Base-by-base conservation (phyloP, 2,113 vertebrate species). In the Grus americana region DNA sequence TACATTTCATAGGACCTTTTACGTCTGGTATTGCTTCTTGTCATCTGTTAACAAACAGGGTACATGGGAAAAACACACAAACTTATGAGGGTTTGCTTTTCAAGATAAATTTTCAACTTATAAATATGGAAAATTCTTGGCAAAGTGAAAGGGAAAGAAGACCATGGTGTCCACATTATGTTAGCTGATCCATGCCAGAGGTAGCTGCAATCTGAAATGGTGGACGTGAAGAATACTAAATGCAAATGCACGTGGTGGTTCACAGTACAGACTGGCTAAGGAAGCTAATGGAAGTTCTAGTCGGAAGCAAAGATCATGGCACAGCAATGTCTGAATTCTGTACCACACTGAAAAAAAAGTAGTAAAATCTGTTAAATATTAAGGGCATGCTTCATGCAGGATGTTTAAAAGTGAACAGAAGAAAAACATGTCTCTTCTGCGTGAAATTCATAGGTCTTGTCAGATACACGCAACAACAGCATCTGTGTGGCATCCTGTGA, bases 401-500 rank as follows among this genome's bases (percentile, higher is more conserved):
- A 84, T 78, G 65, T 44, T 79, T 78, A 93, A 81, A 52, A 81
- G 79, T 27, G 61, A 94, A 71, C 29, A 94, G 92, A 94, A 94
- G 57, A 86, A 71, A 96, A 95, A 79, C n/a, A 86, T 29, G 16
- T 79, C 83, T 75, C 75, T 59, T 86, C 40, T 66, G 40, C 66
- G 74, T 82, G 70, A 63, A 86, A 95, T 92, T 94, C 84, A 93
- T 72, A 91, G 83, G 86, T 92, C 40, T 86, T 93, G 72, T 97
- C 90, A 94, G 92, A 96, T 66, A 78, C 30, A 87, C 38, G 59
- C 34, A 94, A 78, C 57, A 94, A 80, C 84, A 91, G 86, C 95
- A 97, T 95, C 93, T 97, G 92, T 57, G 74, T 84, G 84, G 83
- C 82, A 96, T 88, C 65, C 92, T 95, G 72, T 92, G 92, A 96